A percentile compares a stretch with the other conserved stretches of the same genome.
These are phyloP conservation scores for Macrotus californicus DNA, from an alignment of 2,113 vertebrate genomes.

Conservation along the genomic window DNA sequence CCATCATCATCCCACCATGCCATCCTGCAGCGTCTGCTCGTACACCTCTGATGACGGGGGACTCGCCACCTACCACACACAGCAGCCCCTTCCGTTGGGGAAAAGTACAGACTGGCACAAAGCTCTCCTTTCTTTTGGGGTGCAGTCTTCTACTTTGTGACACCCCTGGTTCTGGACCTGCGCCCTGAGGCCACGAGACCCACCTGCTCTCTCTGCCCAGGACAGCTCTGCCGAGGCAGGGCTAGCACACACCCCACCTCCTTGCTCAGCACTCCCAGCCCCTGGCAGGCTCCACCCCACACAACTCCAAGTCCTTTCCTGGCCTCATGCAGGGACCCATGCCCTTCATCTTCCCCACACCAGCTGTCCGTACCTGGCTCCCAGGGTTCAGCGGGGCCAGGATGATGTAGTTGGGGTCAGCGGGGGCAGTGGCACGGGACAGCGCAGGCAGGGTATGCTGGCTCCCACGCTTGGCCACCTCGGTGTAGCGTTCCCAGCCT, in stretches of 20 bases:
- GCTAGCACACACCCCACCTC: background rate
- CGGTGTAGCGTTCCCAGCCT: conserved; percentile 84
- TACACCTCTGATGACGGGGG: background rate
- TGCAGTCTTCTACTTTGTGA: background rate
- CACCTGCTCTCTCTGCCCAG: background rate
- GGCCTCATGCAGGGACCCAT: background rate
- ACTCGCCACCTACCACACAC: background rate
- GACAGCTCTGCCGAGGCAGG: background rate
- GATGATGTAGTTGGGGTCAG: conserved; percentile 96
- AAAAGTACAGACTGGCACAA: background rate
- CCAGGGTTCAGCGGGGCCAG: conserved; percentile 90
- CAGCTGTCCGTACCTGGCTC: conserved; percentile 87
- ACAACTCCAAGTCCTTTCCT: background rate
- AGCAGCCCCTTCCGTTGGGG: background rate
- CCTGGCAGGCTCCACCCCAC: background rate
- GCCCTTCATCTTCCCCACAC: background rate
- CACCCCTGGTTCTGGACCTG: background rate
- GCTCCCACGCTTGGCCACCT: conserved; percentile 79
- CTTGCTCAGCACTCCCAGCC: background rate
- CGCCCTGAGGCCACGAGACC: background rate
- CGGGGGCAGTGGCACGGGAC: conserved; percentile 83
- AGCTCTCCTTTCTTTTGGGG: background rate
- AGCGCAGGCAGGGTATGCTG: conserved; percentile 79
- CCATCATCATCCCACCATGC: background rate
- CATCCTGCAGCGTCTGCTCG: background rate